Percentiles rank a stretch among this genome's conserved stretches.
These are phyloP conservation scores for Tyrophagus putrescentiae DNA, from an alignment of 1,140 invertebrate species.

Conservation along the genomic window DNA sequence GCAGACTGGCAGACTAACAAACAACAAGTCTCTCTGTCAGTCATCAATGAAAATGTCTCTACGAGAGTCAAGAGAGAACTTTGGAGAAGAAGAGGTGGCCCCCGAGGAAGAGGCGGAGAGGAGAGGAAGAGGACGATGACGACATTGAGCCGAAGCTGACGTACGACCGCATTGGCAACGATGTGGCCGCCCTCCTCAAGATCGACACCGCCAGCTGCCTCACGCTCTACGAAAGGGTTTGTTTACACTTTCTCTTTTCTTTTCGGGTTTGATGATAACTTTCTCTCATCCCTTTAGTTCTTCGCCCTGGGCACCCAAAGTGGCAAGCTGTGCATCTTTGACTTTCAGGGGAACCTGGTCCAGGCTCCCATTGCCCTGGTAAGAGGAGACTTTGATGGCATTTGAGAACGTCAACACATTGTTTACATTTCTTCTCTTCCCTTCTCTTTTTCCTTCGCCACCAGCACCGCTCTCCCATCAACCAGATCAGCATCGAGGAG, in stretches of 20 bases:
- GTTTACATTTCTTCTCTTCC: neutral
- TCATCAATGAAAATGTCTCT: no score
- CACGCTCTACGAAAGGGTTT: slow-evolving; percentile 69
- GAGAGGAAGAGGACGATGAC: slow-evolving; percentile 27
- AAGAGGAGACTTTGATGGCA: slow-evolving; percentile 47
- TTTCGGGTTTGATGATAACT: slow-evolving; percentile 20
- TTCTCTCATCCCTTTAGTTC: slow-evolving; percentile 48
- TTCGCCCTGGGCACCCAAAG: slow-evolving; percentile 77
- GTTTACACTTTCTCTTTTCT: slow-evolving; percentile 18
- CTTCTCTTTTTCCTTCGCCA: neutral
- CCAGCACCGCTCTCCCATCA: slow-evolving; percentile 69
- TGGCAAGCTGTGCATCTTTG: slow-evolving; percentile 73
- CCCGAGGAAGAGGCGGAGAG: no score
- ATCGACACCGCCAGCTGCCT: slow-evolving; percentile 80
- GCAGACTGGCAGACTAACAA: no score
- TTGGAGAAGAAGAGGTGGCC: no score
- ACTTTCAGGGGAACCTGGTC: slow-evolving; percentile 79
- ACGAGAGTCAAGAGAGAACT: no score
- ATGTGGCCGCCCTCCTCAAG: slow-evolving; percentile 63
- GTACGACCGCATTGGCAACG: slow-evolving; percentile 72
- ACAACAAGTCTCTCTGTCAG: no score
- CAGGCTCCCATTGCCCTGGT: no score
- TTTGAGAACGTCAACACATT: slow-evolving; percentile 8
- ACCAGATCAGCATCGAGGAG: slow-evolving; percentile 80
- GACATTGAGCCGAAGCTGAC: slow-evolving; percentile 83